Conservation (phyloP, 2,888 invertebrate species). For the Fissipunctia ypsillon region DNA sequence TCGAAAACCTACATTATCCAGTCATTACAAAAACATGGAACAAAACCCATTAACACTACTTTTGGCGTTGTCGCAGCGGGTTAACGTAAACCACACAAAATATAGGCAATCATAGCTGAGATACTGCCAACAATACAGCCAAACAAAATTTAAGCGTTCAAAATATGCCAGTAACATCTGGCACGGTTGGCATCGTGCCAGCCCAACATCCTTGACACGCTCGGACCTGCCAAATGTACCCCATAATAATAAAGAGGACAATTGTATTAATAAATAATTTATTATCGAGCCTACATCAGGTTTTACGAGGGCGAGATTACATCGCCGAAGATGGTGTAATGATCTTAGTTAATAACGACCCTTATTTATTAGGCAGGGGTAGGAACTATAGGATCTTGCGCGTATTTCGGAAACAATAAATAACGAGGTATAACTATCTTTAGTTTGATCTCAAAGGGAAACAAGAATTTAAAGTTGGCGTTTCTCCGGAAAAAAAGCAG, state of each 20-base stretch:
- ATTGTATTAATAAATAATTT: constrained; percentile 57
- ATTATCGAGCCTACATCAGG: constrained; percentile 34
- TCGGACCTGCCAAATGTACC: constrained; percentile 64
- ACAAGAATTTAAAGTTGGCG: constrained; percentile 2
- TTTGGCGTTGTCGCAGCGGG: constrained; percentile 28
- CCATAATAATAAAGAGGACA: constrained; percentile 57
- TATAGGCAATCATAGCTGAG: constrained; percentile 46
- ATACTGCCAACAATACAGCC: constrained; percentile 54
- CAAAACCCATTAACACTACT: constrained; percentile 20
- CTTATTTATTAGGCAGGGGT: constrained; percentile 26
- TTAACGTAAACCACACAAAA: constrained; percentile 47
- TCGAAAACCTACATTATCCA: background rate
- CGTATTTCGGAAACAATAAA: constrained; percentile 5
- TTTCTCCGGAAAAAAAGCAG: background rate
- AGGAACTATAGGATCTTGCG: constrained; percentile 1
- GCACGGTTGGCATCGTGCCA: constrained; percentile 67
- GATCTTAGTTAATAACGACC: constrained; percentile 26
- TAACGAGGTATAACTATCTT: constrained; percentile 26
- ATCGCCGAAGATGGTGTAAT: constrained; percentile 29
- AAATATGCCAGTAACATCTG: constrained; percentile 65
- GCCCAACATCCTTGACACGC: constrained; percentile 48
- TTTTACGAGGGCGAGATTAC: constrained; percentile 44
- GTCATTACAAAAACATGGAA: constrained; percentile 2
- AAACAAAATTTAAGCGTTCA: constrained; percentile 53
- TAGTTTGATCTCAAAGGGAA: constrained; percentile 13